Evolutionary conservation across 2,888 invertebrate species (phyloP), one percentile per base, ranked within the genome.

Genomic region (Limenitis camilla): DNA sequence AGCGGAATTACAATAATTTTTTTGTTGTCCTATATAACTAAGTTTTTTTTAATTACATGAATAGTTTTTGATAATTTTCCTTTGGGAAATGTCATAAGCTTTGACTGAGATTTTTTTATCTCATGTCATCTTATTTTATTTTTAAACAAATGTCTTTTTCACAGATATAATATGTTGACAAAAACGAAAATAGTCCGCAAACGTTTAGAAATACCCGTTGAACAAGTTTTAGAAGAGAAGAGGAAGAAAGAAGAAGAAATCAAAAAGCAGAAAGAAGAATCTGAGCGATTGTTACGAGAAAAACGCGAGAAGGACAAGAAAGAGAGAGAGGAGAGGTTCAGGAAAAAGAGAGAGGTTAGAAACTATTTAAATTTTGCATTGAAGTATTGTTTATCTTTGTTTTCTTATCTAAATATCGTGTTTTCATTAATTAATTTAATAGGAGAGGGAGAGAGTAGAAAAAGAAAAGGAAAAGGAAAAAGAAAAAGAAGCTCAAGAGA

Each of bases 141-240:
- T 27, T 11, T 31, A 11, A 31, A 11, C 6, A 8, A 28, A 9
- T 5, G 5, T 33, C 33, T 48, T 43, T 38, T 38, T 31, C 45
- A 7, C 59, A 87, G 87, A 55, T 86, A 82, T 68, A 86, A 75
- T 66, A 79, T 87, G 78, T 59, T 87, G 38, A 86, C 87, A 0
- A 80, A 78, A 55, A 88, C 87, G 0, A 86, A 84, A 66, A 75
- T 76, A 6, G 78, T 79, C 2, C 81, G 86, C 46, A 75, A 78
- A 35, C 74, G 80, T 9, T 42, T 85, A 5, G 81, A 86, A 58
- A 74, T 88, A n/a, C 87, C 88, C 0, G 67, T 87, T 0, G 83
- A 86, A 57, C 72, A 85, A 60, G 78, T 85, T 4, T 59, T 88
- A 11, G 85, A 81, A 61, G 88, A 87, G 70, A 87, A 82, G 65